Percentiles rank a stretch among this genome's conserved stretches.
phyloP scores from a whole-genome alignment of 1,140 invertebrate genomes.

The Caerostris extrusa region DNA sequence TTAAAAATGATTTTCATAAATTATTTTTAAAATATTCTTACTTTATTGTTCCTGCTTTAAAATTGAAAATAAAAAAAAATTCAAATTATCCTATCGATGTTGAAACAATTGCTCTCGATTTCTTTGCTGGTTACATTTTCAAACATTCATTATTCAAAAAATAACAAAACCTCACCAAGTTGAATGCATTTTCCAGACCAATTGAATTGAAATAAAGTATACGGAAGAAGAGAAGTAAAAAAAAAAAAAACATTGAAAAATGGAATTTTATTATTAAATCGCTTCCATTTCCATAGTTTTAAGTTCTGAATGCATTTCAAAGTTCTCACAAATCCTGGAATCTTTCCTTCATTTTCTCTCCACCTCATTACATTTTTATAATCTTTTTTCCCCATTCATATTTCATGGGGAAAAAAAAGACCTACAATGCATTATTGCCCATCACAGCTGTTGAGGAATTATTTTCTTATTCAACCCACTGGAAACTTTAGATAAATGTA shows the following conservation, averaged over 20 bases:
- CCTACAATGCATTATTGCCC: not conserved
- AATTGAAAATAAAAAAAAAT: no score
- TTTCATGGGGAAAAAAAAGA: not conserved
- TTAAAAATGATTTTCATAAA: no score
- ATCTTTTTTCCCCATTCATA: not conserved
- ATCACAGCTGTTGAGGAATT: slow-evolving; percentile 7
- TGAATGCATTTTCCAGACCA: not conserved
- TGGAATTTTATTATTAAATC: not conserved
- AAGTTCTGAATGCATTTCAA: slow-evolving; percentile 15
- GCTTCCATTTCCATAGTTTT: slow-evolving; percentile 15
- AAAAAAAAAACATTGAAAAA: not conserved
- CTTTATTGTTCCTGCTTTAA: no score
- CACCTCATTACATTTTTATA: slow-evolving; percentile 32
- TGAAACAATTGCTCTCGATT: not conserved
- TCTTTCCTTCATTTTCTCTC: not conserved
- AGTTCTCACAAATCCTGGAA: not conserved
- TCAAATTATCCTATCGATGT: no score
- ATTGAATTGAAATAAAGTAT: not conserved
- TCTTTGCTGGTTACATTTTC: not conserved
- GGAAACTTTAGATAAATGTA: slow-evolving; percentile 25
- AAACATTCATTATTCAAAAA: not conserved
- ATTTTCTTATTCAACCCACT: not conserved
- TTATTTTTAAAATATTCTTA: no score
- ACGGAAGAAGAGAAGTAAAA: not conserved
- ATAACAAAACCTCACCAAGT: not conserved